phyloP scores from a whole-genome alignment of 1,140 invertebrate genomes.

The Lasioglossum albipes region DNA sequence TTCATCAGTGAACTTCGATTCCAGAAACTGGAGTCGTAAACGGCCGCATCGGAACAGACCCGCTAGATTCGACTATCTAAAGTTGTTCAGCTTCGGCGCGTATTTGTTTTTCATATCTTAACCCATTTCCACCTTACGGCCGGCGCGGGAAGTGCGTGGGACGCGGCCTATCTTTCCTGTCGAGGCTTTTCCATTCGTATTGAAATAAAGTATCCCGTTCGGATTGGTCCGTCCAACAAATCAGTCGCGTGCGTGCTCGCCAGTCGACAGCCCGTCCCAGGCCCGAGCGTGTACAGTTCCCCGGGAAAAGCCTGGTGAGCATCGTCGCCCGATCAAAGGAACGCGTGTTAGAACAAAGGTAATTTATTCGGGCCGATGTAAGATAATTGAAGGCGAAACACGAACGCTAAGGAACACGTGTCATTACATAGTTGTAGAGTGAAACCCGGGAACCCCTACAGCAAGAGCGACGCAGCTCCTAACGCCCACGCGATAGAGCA shows the following conservation, averaged over 20 bases:
- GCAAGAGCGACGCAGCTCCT: conserved; percentile 14
- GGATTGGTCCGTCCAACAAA: background rate
- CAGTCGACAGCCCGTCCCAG: background rate
- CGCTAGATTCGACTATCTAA: no score
- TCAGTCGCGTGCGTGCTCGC: conserved; percentile 17
- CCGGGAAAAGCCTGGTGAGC: conserved; percentile 5
- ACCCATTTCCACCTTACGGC: no score
- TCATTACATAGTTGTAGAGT: conserved; percentile 10
- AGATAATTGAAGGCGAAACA: conserved; percentile 37
- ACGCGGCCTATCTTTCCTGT: background rate
- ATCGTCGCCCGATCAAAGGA: background rate
- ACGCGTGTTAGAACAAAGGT: conserved; percentile 17
- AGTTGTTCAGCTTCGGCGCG: no score
- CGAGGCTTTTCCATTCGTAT: background rate
- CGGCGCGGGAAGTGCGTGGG: background rate
- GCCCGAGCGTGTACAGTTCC: background rate
- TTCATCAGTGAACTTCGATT: no score
- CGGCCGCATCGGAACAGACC: no score
- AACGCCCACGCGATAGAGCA: conserved; percentile 53
- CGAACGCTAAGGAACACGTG: conserved; percentile 26
- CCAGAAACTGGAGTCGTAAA: no score
- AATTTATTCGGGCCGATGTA: conserved; percentile 35
- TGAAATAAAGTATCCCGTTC: background rate
- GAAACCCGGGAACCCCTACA: conserved; percentile 30
- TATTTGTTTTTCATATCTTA: no score